Conservation (phyloP, 2,888 invertebrate species). For the Laspeyria flexula region DNA sequence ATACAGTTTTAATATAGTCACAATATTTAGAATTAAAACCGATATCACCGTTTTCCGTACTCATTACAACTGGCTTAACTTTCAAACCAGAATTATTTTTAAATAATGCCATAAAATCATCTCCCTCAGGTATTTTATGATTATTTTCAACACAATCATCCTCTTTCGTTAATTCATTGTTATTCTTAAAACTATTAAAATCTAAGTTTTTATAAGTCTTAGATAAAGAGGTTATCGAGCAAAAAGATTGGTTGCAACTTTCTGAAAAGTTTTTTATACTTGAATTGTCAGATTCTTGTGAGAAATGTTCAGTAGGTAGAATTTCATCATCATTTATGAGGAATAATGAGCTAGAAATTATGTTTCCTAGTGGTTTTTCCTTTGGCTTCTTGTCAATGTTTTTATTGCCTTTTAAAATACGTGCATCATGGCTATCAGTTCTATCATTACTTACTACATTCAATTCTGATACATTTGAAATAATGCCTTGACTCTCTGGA, state of each 20-base stretch:
- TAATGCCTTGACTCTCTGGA: not conserved
- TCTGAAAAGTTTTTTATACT: conserved; percentile 41
- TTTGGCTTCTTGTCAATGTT: conserved; percentile 7
- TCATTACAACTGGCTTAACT: conserved; percentile 55
- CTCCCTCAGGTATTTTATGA: conserved; percentile 53
- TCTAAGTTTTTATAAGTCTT: conserved; percentile 73
- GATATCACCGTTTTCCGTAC: conserved; percentile 64
- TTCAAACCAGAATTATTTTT: conserved; percentile 19
- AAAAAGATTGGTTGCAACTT: conserved; percentile 50
- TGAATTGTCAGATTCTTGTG: conserved; percentile 32
- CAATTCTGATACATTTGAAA: not conserved
- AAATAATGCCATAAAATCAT: conserved; percentile 61
- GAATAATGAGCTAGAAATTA: conserved; percentile 64
- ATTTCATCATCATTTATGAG: conserved; percentile 62
- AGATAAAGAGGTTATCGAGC: conserved; percentile 60
- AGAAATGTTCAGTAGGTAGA: conserved; percentile 28
- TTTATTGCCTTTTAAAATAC: no score
- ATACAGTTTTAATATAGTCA: conserved; percentile 55
- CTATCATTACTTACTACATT: not conserved
- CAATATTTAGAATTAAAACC: conserved; percentile 66
- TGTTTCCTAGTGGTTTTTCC: conserved; percentile 41
- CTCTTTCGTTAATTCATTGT: conserved; percentile 17
- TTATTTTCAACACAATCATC: not conserved
- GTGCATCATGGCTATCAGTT: not conserved
- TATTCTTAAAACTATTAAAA: conserved; percentile 55